Percentiles rank a stretch among this genome's conserved stretches.
These are phyloP conservation scores for Drosophila miranda DNA, from an alignment of 1,140 invertebrate genomes.

Conservation along the genomic window DNA sequence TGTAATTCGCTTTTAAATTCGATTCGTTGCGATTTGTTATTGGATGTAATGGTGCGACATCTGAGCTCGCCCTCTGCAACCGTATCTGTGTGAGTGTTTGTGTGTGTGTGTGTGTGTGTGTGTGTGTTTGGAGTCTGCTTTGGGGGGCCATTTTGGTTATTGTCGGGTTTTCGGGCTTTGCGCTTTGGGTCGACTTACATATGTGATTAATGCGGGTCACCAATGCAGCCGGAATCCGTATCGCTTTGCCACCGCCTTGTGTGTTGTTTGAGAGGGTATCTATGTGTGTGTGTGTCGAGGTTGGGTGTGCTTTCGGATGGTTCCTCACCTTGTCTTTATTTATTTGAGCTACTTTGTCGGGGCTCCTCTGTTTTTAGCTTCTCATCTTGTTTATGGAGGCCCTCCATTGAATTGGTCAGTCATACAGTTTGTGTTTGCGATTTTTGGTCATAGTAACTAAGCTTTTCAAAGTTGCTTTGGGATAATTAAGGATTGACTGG, in stretches of 20 bases:
- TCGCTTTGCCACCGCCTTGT: constrained; percentile 6
- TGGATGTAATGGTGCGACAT: constrained; percentile 77
- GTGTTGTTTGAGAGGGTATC: constrained; percentile 2
- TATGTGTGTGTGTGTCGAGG: background rate
- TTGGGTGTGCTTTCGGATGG: constrained; percentile 10
- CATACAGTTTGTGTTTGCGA: background rate
- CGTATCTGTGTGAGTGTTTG: background rate
- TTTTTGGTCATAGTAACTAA: too few relatives aligned
- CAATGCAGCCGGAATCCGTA: constrained; percentile 36
- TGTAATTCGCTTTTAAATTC: constrained; percentile 80
- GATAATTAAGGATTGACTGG: too few relatives aligned
- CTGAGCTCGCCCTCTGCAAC: constrained; percentile 45
- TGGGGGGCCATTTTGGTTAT: constrained; percentile 27
- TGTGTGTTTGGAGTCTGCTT: background rate
- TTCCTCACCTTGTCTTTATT: constrained; percentile 32
- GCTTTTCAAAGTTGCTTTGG: too few relatives aligned
- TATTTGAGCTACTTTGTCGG: constrained; percentile 36
- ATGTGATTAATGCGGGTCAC: constrained; percentile 74
- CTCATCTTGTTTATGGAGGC: constrained; percentile 25
- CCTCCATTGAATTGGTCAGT: constrained; percentile 39
- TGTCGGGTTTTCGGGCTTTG: constrained; percentile 38
- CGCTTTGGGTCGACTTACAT: constrained; percentile 45
- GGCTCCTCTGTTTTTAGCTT: constrained; percentile 5
- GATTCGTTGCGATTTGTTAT: constrained; percentile 77
- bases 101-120: background rate